Conservation (phyloP, 2,888 invertebrate species). For the Temnothorax ravouxi region DNA sequence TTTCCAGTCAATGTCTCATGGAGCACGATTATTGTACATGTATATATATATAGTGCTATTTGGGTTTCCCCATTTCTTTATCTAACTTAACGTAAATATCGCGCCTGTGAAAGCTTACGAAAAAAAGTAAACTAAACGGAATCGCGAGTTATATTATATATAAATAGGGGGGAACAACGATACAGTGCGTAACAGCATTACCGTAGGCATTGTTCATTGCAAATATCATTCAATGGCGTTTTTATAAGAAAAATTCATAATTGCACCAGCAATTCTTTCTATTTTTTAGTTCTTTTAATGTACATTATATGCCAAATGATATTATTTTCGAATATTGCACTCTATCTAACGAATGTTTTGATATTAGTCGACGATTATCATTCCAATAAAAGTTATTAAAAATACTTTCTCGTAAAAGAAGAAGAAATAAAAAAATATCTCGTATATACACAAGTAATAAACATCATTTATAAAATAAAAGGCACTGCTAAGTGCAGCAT, state of each 20-base stretch:
- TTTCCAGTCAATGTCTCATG: conserved; percentile 82
- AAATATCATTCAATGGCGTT: conserved; percentile 54
- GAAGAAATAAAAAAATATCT: conserved; percentile 54
- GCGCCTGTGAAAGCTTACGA: conserved; percentile 63
- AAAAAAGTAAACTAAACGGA: conserved; percentile 75
- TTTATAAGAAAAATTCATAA: conserved; percentile 67
- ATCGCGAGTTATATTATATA: conserved; percentile 68
- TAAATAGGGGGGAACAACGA: conserved; percentile 67
- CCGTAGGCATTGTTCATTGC: conserved; percentile 51
- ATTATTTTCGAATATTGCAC: conserved; percentile 74
- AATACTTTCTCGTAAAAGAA: conserved; percentile 69
- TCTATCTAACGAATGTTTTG: conserved; percentile 74
- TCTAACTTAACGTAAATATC: conserved; percentile 62
- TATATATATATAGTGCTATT: conserved; percentile 6
- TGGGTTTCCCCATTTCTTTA: conserved; percentile 44
- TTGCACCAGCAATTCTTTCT: conserved; percentile 64
- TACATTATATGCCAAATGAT: conserved; percentile 78
- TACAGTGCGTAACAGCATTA: conserved; percentile 15
- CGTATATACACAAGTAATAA: conserved; percentile 64
- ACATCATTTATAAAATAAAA: conserved; percentile 67
- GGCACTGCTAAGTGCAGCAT: conserved; percentile 54
- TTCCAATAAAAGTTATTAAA: conserved; percentile 80
- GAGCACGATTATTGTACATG: conserved; percentile 75
- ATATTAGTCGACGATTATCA: conserved; percentile 72
- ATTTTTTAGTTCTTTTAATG: conserved; percentile 60